A percentile compares a stretch with the other conserved stretches of the same genome.
phyloP scores from a whole-genome alignment of 2,797 vertebrate species.

The Sebastes dallii region DNA sequence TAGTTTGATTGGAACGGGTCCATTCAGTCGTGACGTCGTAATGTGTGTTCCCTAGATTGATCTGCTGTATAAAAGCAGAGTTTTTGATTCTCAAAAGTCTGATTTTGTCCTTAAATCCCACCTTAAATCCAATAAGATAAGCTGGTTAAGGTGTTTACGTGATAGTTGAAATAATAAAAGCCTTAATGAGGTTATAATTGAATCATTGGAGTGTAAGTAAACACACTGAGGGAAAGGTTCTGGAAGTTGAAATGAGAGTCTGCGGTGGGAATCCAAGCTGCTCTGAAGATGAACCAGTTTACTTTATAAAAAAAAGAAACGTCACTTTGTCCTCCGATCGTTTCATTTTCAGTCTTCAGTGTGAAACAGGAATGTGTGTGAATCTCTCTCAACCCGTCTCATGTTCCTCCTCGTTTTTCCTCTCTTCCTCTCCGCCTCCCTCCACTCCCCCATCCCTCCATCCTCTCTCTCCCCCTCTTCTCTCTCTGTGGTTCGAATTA shows the following conservation, averaged over 20 bases:
- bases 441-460: constrained; percentile 19
- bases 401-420: constrained; percentile 55
- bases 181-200: constrained; percentile 24
- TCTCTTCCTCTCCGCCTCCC: constrained; percentile 33
- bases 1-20: not conserved
- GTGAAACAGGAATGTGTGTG: constrained; percentile 59
- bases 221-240: constrained; percentile 11
- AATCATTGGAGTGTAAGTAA: constrained; percentile 40
- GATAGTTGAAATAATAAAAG: constrained; percentile 28
- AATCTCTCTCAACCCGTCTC: constrained; percentile 56
- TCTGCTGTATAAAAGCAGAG: not conserved
- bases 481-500: constrained; percentile 69
- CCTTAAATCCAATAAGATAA: constrained; percentile 4
- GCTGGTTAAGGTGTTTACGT: constrained; percentile 22
- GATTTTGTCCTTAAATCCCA: not conserved
- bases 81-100: not conserved
- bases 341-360: constrained; percentile 31
- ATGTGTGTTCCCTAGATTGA: not conserved
- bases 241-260: not conserved
- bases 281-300: constrained; percentile 23
- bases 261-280: constrained; percentile 5
- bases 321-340: not conserved
- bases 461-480: constrained; percentile 5
- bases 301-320: not conserved
- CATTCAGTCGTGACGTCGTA: not conserved